These are phyloP conservation scores for Perccottus glenii DNA, from an alignment of 2,113 vertebrate species.

Conservation along the genomic window DNA sequence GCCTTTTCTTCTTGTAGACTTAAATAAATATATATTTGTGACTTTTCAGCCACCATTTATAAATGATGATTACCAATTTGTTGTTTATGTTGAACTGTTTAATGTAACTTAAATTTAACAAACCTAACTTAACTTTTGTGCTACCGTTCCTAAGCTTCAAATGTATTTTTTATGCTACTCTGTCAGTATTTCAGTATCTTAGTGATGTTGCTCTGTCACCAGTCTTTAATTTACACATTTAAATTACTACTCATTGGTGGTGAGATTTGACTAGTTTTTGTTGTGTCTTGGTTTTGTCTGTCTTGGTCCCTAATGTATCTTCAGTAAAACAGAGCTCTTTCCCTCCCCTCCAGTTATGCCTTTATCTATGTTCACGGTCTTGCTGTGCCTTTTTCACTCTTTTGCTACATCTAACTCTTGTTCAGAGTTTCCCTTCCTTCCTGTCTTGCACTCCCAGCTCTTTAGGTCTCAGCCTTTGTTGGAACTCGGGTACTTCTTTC, in stretches of 20 bases:
- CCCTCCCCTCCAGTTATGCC: slow-evolving; percentile 14
- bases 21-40: no score
- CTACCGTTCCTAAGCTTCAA: no score
- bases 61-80: no score
- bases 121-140: no score
- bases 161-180: no score
- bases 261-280: not conserved
- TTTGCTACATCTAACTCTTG: slow-evolving; percentile 13
- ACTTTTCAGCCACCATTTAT: no score
- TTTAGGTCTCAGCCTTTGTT: slow-evolving; percentile 22
- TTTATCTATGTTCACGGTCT: slow-evolving; percentile 21
- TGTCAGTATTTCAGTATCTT: slow-evolving; percentile 22
- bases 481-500: slow-evolving; percentile 27
- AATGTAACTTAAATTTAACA: no score
- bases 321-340: not conserved
- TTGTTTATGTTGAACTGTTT: no score
- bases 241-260: not conserved
- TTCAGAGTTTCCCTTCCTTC: slow-evolving; percentile 2
- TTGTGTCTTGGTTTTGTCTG: slow-evolving; percentile 25
- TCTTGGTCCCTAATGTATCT: slow-evolving; percentile 12
- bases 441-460: not conserved
- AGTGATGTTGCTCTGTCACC: slow-evolving; percentile 7
- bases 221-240: not conserved
- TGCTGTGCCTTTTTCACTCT: slow-evolving; percentile 13
- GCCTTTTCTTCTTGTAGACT: no score